Percentiles rank a stretch among this genome's conserved stretches.
phyloP scores from a whole-genome alignment of 2,113 vertebrate species.

The mouse (Mus musculus) region GRCm39 chr19:17547501-17548000 shows the following conservation, averaged over 20 bases:
- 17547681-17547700: neutral
- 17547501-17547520: no score
- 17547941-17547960: slow-evolving; percentile 17
- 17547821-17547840: neutral
- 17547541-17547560: neutral
- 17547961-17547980: neutral
- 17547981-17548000: neutral
- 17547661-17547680: neutral
- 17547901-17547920: neutral
- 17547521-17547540: no score
- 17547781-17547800: neutral
- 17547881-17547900: slow-evolving; percentile 3
- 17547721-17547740: no score
- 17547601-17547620: neutral
- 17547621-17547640: neutral
- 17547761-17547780: neutral
- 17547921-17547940: neutral
- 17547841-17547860: neutral
- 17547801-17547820: neutral
- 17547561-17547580: neutral
- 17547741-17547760: neutral
- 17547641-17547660: neutral
- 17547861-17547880: slow-evolving; percentile 15
- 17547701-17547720: neutral
- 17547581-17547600: neutral